Conservation (phyloP, 1,140 invertebrate genomes). For the Drosophila pandora region DNA sequence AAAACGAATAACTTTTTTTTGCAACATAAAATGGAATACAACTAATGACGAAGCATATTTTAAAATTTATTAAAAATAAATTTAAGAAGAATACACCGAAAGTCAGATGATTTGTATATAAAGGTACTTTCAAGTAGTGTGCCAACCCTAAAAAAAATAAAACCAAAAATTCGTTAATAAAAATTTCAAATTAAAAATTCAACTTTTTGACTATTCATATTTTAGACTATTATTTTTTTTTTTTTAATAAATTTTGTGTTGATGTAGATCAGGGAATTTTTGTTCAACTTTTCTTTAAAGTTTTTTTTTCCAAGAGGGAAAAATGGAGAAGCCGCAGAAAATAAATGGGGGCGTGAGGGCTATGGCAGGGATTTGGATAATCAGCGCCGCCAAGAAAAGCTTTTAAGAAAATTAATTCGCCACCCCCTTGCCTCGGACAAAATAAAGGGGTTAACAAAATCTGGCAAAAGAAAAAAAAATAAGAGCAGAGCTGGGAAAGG, state of each 20-base stretch:
- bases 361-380: conserved; percentile 56
- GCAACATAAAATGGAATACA: conserved; percentile 4
- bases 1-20: conserved; percentile 30
- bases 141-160: conserved; percentile 2
- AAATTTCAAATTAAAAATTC: conserved; percentile 19
- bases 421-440: conserved; percentile 41
- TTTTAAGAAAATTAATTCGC: conserved; percentile 81
- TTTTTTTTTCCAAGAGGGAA: background rate
- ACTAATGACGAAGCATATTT: conserved; percentile 46
- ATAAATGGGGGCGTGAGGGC: background rate
- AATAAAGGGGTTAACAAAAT: conserved; percentile 62
- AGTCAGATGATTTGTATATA: conserved; percentile 41
- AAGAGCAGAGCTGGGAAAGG: background rate
- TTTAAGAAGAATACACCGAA: conserved; percentile 50
- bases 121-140: conserved; percentile 38
- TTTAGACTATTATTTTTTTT: background rate
- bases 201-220: background rate
- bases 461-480: conserved; percentile 8
- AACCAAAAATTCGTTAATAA: conserved; percentile 37
- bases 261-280: background rate
- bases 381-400: conserved; percentile 78
- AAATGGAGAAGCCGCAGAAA: conserved; percentile 18
- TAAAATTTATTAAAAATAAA: conserved; percentile 78
- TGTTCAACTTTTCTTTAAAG: background rate
- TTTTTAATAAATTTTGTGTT: background rate